phyloP scores from a whole-genome alignment of 2,113 vertebrate genomes.

The Collichthys lucidus region DNA sequence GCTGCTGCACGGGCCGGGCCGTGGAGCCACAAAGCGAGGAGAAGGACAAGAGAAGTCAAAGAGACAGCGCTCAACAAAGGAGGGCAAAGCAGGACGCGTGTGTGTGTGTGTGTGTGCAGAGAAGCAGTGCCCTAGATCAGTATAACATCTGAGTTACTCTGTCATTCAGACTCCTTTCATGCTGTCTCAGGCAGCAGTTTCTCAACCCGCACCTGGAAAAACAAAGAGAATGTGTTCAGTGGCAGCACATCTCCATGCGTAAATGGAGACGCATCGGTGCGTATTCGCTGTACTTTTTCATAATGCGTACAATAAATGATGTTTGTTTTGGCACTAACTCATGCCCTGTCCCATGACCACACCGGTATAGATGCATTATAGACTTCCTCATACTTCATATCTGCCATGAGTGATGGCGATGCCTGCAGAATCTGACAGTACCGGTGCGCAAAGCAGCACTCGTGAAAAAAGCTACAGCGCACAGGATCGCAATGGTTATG shows the following conservation, averaged over 20 bases:
- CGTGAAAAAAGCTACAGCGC: slow-evolving; percentile 69
- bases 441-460: slow-evolving; percentile 60
- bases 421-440: slow-evolving; percentile 70
- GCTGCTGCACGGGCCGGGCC: slow-evolving; percentile 44
- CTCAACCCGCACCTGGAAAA: slow-evolving; percentile 58
- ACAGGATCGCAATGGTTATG: slow-evolving; percentile 77
- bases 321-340: slow-evolving; percentile 57
- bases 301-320: slow-evolving; percentile 48
- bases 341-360: slow-evolving; percentile 55
- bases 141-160: slow-evolving; percentile 61
- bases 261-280: slow-evolving; percentile 69
- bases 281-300: slow-evolving; percentile 43
- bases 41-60: slow-evolving; percentile 57
- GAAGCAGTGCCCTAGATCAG: slow-evolving; percentile 69
- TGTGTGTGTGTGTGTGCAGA: slow-evolving; percentile 55
- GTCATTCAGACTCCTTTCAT: slow-evolving; percentile 59
- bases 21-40: slow-evolving; percentile 45
- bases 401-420: slow-evolving; percentile 82
- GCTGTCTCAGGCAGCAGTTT: slow-evolving; percentile 39
- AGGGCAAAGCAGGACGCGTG: slow-evolving; percentile 64
- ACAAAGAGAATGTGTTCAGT: slow-evolving; percentile 57
- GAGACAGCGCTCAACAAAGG: slow-evolving; percentile 61
- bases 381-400: slow-evolving; percentile 75
- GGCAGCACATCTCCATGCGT: slow-evolving; percentile 63
- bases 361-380: slow-evolving; percentile 61